A percentile compares a stretch with the other conserved stretches of the same genome.
phyloP scores from a whole-genome alignment of 2,797 vertebrate species.

The Carapus acus region DNA sequence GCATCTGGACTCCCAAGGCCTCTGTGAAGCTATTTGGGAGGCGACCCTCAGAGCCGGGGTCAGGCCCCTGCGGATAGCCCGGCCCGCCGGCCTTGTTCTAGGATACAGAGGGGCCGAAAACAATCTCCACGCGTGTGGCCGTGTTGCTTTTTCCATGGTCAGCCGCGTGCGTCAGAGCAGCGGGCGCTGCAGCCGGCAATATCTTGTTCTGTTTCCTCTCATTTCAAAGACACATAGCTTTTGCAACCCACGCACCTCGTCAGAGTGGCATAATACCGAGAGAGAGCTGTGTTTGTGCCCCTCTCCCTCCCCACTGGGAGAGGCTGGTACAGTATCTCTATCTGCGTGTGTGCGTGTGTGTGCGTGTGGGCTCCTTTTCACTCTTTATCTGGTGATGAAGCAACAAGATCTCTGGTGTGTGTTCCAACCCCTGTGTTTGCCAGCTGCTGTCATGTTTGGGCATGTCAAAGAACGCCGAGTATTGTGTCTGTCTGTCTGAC shows the following conservation, averaged over 20 bases:
- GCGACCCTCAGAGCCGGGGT: conserved; percentile 13
- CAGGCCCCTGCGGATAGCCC: conserved; percentile 36
- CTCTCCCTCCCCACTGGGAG: conserved; percentile 16
- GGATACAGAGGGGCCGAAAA: conserved; percentile 14
- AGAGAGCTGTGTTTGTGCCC: conserved; percentile 8
- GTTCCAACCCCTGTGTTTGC: conserved; percentile 23
- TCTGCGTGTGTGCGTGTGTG: no score
- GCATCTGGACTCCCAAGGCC: conserved; percentile 53
- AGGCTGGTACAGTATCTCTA: conserved; percentile 10
- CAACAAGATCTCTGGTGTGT: conserved; percentile 23
- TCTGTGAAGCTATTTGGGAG: conserved; percentile 32
- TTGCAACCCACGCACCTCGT: conserved; percentile 23
- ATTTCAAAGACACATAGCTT: conserved; percentile 30
- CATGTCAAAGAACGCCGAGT: conserved; percentile 38
- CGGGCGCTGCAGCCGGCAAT: conserved; percentile 26
- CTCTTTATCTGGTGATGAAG: conserved; percentile 6
- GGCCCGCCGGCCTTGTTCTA: conserved; percentile 22
- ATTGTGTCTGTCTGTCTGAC: conserved; percentile 24
- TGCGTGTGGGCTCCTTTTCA: conserved; percentile 15
- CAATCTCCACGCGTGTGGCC: conserved; percentile 23
- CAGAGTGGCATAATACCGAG: conserved; percentile 11
- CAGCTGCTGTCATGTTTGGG: conserved; percentile 36
- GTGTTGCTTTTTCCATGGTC: conserved; percentile 31
- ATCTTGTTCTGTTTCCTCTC: conserved; percentile 39
- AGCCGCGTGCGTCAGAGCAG: conserved; percentile 37